Evolutionary conservation across 2,797 vertebrate genomes (phyloP), one percentile per base, ranked within the genome.

Genomic region (Eospalax fontanierii): DNA sequence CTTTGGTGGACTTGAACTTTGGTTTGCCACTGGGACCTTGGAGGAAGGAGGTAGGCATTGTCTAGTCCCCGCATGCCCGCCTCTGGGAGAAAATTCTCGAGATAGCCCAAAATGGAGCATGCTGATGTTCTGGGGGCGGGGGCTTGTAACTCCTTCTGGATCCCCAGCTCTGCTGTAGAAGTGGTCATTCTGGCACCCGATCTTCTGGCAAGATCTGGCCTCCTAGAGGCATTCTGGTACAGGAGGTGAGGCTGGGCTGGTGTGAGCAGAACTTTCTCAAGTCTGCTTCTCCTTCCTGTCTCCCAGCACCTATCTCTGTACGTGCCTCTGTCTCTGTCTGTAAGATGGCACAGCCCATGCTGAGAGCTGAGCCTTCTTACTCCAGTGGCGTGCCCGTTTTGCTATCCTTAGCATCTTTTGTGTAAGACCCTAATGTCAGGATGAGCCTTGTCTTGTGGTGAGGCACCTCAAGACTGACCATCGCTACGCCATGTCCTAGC

Each of bases 171-270:
- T 35, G 28, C 14, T 11, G 57, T 1, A 6, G 7, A 15, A 35
- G 50, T 6, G 35, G 14, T 54, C 26, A 50, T 18, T 40, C 46
- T 3, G 26, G 50, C 16, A 38, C 68, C 24, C 7, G 5, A 38
- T 3, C 59, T 16, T 35, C n/a, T n/a, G n/a, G n/a, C n/a, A n/a
- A n/a, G n/a, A n/a, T 21, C 46, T 0, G 19, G 8, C 0, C 6
- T 46, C 8, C 9, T 2, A 0, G 26, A 6, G 7, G 61, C 40
- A 30, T 10, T 2, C 10, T 4, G 19, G 26, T 1, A 3, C 33
- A 2, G 35, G 33, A 57, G 38, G 3, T 22, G 6, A 30, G 63
- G 19, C 4, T 18, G 33, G 35, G 35, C 21, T 22, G 74, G 61
- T 14, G 16, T 6, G 7, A 22, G n/a, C 5, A 24, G 68, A 14